Evolutionary conservation across 2,797 vertebrate genomes (phyloP).

Genomic region (Anableps anableps): DNA sequence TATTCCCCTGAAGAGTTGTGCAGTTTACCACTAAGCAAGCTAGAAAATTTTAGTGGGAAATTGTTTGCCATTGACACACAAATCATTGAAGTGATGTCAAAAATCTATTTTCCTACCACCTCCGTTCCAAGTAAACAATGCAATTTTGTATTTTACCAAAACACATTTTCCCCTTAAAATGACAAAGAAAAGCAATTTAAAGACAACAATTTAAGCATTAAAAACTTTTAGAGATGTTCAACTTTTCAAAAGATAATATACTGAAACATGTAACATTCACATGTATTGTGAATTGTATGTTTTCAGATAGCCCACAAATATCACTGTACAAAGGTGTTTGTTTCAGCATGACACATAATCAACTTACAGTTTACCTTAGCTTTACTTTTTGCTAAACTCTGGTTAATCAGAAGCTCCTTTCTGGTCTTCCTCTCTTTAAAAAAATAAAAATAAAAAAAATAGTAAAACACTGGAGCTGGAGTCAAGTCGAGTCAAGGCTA

Average conservation of each 20-base stretch:
- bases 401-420: neutral
- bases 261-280: neutral
- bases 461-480: neutral
- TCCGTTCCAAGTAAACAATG: neutral
- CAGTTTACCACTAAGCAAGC: neutral
- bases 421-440: neutral
- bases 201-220: neutral
- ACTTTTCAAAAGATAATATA: neutral
- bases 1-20: neutral
- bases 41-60: neutral
- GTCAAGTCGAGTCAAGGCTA: neutral
- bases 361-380: neutral
- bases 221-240: neutral
- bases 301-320: neutral
- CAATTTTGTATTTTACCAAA: neutral
- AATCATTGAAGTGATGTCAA: neutral
- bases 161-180: neutral
- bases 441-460: neutral
- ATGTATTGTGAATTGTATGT: neutral
- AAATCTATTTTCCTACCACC: neutral
- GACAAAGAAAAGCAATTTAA: neutral
- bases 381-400: neutral
- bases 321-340: neutral
- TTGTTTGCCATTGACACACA: neutral
- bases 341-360: neutral